A percentile compares a stretch with the other conserved stretches of the same genome.
These are phyloP conservation scores for Otis tarda DNA, from an alignment of 2,113 vertebrate species.

Conservation along the genomic window DNA sequence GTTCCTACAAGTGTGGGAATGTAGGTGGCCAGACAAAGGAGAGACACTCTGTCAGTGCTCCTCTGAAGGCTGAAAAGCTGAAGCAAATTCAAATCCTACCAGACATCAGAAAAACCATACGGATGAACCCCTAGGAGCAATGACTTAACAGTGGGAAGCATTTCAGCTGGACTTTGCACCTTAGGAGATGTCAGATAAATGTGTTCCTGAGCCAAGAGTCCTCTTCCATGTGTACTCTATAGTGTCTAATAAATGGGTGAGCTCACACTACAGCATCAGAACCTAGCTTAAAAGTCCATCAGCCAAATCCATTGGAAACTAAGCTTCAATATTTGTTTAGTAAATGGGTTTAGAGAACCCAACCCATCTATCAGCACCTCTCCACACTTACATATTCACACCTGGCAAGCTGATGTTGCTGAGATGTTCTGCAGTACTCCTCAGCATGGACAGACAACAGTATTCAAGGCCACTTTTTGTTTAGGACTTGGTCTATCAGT, in stretches of 20 bases:
- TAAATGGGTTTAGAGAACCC: not conserved
- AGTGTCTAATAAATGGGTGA: constrained; percentile 41
- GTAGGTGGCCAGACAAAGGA: not conserved
- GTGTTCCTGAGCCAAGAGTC: constrained; percentile 12
- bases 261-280: constrained; percentile 50
- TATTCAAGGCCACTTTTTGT: not conserved
- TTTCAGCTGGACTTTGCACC: constrained; percentile 60
- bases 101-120: not conserved
- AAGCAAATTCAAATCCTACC: not conserved
- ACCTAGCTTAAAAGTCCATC: constrained; percentile 17
- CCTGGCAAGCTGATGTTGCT: not conserved
- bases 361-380: not conserved
- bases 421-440: not conserved
- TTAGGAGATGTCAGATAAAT: constrained; percentile 5
- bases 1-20: not conserved
- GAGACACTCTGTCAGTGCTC: not conserved
- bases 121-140: constrained; percentile 3
- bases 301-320: constrained; percentile 42
- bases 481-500: not conserved
- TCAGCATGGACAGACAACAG: not conserved
- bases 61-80: not conserved
- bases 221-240: constrained; percentile 26
- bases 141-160: constrained; percentile 54
- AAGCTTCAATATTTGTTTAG: not conserved
- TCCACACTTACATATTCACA: not conserved